These are phyloP conservation scores for Romanogobio albipinnatus DNA, from an alignment of 2,113 vertebrate genomes.

Conservation along the genomic window DNA sequence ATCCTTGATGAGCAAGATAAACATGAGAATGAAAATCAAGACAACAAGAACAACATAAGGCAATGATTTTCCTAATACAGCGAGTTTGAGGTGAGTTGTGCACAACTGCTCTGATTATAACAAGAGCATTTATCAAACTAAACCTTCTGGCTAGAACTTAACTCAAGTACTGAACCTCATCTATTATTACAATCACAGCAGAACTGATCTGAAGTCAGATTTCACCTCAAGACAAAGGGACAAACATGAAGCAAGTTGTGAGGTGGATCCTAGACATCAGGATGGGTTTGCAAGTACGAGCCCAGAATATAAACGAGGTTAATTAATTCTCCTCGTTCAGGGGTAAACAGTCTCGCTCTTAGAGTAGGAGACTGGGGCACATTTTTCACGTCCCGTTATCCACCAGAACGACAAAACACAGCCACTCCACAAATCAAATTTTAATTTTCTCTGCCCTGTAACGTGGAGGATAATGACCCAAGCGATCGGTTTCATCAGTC, in stretches of 20 bases:
- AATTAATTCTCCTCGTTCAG: constrained; percentile 76
- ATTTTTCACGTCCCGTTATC: constrained; percentile 59
- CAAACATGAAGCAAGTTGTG: not conserved
- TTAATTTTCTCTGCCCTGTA: constrained; percentile 58
- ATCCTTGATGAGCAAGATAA: too few relatives aligned
- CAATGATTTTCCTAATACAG: too few relatives aligned
- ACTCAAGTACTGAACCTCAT: too few relatives aligned
- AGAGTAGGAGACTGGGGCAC: constrained; percentile 54
- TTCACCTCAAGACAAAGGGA: not conserved
- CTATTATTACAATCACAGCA: not conserved
- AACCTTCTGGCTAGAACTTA: too few relatives aligned
- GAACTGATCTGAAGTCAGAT: constrained; percentile 11
- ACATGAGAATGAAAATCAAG: too few relatives aligned
- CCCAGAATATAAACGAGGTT: constrained; percentile 74
- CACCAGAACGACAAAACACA: constrained; percentile 33
- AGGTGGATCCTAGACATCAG: constrained; percentile 46
- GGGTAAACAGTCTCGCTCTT: constrained; percentile 68
- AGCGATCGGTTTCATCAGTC: constrained; percentile 58
- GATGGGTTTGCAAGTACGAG: constrained; percentile 66
- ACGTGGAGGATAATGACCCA: constrained; percentile 62
- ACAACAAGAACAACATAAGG: too few relatives aligned
- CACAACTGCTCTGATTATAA: too few relatives aligned
- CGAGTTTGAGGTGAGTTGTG: too few relatives aligned
- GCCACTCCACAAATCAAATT: constrained; percentile 64
- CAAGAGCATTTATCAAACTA: too few relatives aligned